Conservation (phyloP, 2,888 invertebrate species). For the Philhelius pedissequus region DNA sequence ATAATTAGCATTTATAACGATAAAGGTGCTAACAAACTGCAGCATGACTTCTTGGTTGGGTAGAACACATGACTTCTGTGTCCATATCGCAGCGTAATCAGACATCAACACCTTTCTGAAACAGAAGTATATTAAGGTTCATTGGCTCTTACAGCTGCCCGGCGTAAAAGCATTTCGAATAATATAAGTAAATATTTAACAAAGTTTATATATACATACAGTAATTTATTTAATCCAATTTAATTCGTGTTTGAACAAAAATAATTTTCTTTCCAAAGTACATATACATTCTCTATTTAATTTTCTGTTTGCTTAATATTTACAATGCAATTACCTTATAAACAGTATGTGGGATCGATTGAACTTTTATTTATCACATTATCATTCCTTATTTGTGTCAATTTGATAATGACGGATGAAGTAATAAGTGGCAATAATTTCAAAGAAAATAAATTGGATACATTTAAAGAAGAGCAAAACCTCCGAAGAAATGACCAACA, state of each 20-base stretch:
- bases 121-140: not conserved
- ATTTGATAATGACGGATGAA: not conserved
- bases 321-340: not conserved
- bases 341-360: not conserved
- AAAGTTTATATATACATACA: not conserved
- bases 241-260: not conserved
- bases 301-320: not conserved
- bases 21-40: not conserved
- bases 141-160: not conserved
- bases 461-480: not conserved
- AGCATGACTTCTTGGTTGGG: not conserved
- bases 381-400: not conserved
- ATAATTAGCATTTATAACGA: not conserved
- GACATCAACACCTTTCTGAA: not conserved
- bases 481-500: slow-evolving; percentile 56
- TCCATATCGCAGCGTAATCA: not conserved
- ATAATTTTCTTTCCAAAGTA: not conserved
- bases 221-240: not conserved
- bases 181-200: not conserved
- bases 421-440: not conserved
- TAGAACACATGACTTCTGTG: not conserved
- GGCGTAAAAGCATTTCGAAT: not conserved
- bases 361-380: not conserved
- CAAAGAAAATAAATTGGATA: not conserved
- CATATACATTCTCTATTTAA: not conserved